Percentiles rank a stretch among this genome's conserved stretches.
Evolutionary conservation across 1,140 invertebrate genomes (phyloP).

Genomic region (Doryteuthis pealeii): DNA sequence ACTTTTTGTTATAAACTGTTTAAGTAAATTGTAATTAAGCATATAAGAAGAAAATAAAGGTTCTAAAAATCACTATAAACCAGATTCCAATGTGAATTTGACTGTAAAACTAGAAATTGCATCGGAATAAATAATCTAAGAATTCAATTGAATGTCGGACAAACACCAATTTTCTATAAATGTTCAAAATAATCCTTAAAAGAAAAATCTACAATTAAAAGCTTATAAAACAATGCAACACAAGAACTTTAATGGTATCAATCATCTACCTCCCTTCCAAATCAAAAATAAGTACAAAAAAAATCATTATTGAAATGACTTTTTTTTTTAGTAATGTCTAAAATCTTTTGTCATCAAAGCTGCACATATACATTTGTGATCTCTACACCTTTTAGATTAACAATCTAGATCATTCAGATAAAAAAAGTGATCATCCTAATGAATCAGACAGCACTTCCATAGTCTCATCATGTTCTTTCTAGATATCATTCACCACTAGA

Average conservation of each 20-base stretch:
- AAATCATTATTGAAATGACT: background rate
- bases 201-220: too few species aligned
- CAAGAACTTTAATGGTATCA: too few species aligned
- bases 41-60: background rate
- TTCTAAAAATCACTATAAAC: background rate
- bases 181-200: background rate
- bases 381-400: background rate
- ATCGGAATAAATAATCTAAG: background rate
- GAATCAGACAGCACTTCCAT: background rate
- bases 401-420: background rate
- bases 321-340: background rate
- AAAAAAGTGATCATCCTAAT: background rate
- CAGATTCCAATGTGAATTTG: background rate
- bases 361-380: background rate
- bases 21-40: too few species aligned
- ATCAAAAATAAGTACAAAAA: background rate
- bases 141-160: background rate
- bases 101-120: background rate
- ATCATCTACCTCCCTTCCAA: background rate
- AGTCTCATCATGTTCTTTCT: background rate
- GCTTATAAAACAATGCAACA: too few species aligned
- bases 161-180: background rate
- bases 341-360: background rate
- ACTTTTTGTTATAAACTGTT: too few species aligned
- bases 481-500: background rate